Evolutionary conservation across 2,797 vertebrate species (phyloP).

Genomic region (Enteromius unitaeniatus): DNA sequence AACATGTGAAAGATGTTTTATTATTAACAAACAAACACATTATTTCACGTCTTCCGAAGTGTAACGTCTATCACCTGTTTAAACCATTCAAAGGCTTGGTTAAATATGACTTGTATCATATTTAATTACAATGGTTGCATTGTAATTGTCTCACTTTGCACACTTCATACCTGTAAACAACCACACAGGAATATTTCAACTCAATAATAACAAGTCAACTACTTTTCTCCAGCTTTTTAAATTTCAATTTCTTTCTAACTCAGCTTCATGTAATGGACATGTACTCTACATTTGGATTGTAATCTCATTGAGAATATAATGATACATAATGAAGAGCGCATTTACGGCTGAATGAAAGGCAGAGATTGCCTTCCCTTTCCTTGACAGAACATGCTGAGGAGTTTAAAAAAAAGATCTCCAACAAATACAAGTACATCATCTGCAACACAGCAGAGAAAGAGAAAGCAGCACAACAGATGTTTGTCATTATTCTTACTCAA

Average conservation of each 20-base stretch:
- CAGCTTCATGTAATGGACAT: background rate
- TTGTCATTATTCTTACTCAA: background rate
- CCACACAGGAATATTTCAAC: background rate
- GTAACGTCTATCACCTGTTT: too few relatives aligned
- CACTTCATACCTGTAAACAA: background rate
- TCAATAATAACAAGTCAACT: background rate
- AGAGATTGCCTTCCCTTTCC: background rate
- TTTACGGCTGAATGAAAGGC: background rate
- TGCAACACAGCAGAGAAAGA: too few relatives aligned
- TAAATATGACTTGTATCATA: background rate
- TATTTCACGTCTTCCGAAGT: too few relatives aligned
- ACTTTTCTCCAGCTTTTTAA: background rate
- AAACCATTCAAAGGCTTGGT: too few relatives aligned
- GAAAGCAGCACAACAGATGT: background rate
- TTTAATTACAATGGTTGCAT: background rate
- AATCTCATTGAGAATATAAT: background rate
- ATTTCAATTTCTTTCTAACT: background rate
- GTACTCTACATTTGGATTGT: background rate
- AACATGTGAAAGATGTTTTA: too few relatives aligned
- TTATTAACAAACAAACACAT: too few relatives aligned
- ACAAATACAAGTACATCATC: background rate
- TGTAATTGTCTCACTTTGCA: background rate
- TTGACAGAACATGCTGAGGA: background rate
- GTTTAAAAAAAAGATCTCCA: constrained; percentile 1
- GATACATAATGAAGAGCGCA: background rate